Percentiles rank a stretch among this genome's conserved stretches.
Evolutionary conservation across 2,113 vertebrate genomes (phyloP).

Genomic region (Lamprotornis superbus): DNA sequence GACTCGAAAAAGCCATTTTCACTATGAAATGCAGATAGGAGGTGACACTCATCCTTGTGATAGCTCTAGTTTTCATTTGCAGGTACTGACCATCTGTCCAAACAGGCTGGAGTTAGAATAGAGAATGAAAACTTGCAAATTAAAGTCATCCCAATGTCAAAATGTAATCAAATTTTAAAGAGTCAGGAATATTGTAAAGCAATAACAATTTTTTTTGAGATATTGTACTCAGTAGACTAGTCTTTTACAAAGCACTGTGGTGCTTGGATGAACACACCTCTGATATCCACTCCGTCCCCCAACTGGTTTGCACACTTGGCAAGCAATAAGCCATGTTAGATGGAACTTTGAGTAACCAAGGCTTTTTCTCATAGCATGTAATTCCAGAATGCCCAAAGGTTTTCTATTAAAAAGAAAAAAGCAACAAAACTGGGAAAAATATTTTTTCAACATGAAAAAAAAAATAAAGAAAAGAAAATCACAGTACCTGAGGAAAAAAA

Average conservation of each 20-base stretch:
- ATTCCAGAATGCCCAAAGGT: neutral
- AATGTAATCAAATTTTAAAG: neutral
- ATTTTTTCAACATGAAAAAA: neutral
- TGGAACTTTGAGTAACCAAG: fast-evolving
- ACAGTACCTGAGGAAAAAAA: neutral
- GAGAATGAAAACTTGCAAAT: neutral
- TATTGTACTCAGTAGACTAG: neutral
- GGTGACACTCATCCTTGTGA: neutral
- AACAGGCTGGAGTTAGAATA: neutral
- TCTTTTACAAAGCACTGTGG: neutral
- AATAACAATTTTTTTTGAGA: neutral
- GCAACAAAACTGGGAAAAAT: neutral
- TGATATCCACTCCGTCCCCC: neutral
- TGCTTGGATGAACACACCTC: neutral
- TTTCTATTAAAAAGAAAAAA: neutral
- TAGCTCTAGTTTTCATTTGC: neutral
- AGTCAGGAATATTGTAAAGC: neutral
- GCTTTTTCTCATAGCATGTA: neutral
- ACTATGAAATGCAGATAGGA: neutral
- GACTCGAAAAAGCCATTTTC: neutral
- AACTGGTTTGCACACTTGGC: neutral
- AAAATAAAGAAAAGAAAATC: no score
- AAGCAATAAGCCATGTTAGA: neutral
- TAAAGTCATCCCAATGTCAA: neutral
- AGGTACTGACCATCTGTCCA: neutral